Percentiles rank a stretch among this genome's conserved stretches.
Evolutionary conservation across 2,888 invertebrate genomes (phyloP).

Genomic region (Diabrotica balteata): DNA sequence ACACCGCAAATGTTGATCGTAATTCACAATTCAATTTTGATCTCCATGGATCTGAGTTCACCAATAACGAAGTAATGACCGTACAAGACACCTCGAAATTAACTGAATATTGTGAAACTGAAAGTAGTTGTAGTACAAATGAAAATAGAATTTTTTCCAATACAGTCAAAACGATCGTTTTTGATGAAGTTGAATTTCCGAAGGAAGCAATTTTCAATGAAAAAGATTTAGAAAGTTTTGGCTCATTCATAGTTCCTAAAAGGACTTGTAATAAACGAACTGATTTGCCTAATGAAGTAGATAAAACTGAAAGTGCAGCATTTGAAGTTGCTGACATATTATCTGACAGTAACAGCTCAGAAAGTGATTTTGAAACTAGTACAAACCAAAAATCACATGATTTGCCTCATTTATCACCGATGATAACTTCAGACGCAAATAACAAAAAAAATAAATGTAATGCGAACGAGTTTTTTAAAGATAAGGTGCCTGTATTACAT

Average conservation of each 20-base stretch:
- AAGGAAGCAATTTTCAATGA: slow-evolving; percentile 50
- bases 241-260: slow-evolving; percentile 51
- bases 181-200: slow-evolving; percentile 54
- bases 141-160: slow-evolving; percentile 40
- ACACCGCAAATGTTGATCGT: slow-evolving; percentile 37
- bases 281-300: slow-evolving; percentile 3
- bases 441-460: slow-evolving; percentile 12
- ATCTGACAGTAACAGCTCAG: slow-evolving; percentile 50
- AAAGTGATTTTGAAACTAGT: slow-evolving; percentile 48
- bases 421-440: slow-evolving; percentile 29
- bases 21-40: slow-evolving; percentile 50
- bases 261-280: slow-evolving; percentile 22
- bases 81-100: slow-evolving; percentile 36
- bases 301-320: not conserved
- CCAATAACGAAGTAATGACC: slow-evolving; percentile 42
- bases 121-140: slow-evolving; percentile 52
- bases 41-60: slow-evolving; percentile 51
- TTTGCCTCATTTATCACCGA: slow-evolving; percentile 48
- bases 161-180: slow-evolving; percentile 49
- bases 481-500: slow-evolving; percentile 3
- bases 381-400: slow-evolving; percentile 32
- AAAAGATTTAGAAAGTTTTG: slow-evolving; percentile 52
- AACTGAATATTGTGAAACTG: slow-evolving; percentile 52
- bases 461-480: slow-evolving; percentile 10
- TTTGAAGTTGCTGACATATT: slow-evolving; percentile 26